Evolutionary conservation across 2,797 vertebrate species (phyloP).

Genomic region (Melanotaenia parkinsoni): DNA sequence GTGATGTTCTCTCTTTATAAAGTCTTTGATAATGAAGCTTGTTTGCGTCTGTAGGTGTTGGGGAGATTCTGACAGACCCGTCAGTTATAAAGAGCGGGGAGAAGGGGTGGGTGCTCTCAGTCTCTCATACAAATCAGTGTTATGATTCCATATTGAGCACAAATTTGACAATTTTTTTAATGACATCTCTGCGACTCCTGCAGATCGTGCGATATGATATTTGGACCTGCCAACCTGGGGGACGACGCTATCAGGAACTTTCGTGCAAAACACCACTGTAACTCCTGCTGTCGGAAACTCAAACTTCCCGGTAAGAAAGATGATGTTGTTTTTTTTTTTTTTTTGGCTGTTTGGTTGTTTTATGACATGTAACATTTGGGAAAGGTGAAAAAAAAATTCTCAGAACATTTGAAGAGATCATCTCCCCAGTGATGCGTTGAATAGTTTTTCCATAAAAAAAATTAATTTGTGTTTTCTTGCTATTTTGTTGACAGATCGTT

Average conservation of each 20-base stretch:
- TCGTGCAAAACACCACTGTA: constrained; percentile 96
- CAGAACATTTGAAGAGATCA: background rate
- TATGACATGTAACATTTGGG: background rate
- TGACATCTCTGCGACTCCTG: background rate
- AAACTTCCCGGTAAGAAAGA: constrained; percentile 92
- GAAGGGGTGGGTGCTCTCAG: constrained; percentile 86
- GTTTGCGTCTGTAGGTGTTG: constrained; percentile 85
- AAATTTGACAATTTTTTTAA: background rate
- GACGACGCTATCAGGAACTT: constrained; percentile 98
- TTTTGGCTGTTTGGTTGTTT: background rate
- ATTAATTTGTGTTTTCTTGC: too few relatives aligned
- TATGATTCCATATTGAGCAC: background rate
- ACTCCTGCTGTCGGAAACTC: constrained; percentile 97
- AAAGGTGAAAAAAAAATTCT: background rate
- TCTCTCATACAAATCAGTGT: background rate
- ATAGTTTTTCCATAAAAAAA: background rate
- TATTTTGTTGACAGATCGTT: background rate
- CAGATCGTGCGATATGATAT: constrained; percentile 97
- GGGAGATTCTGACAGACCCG: constrained; percentile 97
- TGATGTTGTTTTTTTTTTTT: too few relatives aligned
- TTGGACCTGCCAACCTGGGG: constrained; percentile 95
- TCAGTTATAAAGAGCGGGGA: constrained; percentile 98
- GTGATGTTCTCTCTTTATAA: background rate
- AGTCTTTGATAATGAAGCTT: background rate
- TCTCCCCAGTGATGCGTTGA: background rate